Percentiles rank a stretch among this genome's conserved stretches.
Evolutionary conservation across 2,113 vertebrate species (phyloP).

Genomic region (Haemorhous mexicanus): DNA sequence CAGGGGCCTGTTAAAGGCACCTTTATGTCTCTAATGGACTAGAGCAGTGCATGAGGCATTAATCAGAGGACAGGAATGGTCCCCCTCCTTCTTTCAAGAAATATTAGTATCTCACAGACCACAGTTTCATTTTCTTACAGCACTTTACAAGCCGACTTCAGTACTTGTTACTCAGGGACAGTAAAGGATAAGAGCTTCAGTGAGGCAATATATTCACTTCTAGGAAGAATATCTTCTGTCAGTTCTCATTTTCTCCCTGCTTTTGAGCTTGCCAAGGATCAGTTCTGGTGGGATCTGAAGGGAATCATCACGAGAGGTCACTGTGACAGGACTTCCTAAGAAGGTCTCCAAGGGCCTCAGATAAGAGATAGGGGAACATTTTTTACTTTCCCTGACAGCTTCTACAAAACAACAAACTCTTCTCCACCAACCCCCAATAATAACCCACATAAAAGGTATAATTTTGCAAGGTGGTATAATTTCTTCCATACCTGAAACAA

Average conservation of each 20-base stretch:
- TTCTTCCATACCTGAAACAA: background rate
- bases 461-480: background rate
- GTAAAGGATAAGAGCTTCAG: conserved; percentile 1
- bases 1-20: conserved; percentile 43
- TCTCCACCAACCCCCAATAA: background rate
- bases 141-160: background rate
- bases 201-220: conserved; percentile 14
- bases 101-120: background rate
- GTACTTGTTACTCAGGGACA: conserved; percentile 40
- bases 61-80: conserved; percentile 17
- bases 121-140: conserved; percentile 27
- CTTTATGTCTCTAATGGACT: conserved; percentile 31
- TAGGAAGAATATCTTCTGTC: conserved; percentile 31
- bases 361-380: background rate
- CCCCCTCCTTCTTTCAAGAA: background rate
- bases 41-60: conserved; percentile 1
- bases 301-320: background rate
- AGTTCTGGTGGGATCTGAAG: background rate
- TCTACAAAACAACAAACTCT: background rate
- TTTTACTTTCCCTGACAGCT: background rate
- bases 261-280: conserved; percentile 21
- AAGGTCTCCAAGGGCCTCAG: background rate
- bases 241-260: conserved; percentile 35
- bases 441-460: background rate
- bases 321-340: background rate